These are phyloP conservation scores for Epizoanthus stellaris DNA, from an alignment of 92 coral and sea anemone species.

Conservation along the genomic window DNA sequence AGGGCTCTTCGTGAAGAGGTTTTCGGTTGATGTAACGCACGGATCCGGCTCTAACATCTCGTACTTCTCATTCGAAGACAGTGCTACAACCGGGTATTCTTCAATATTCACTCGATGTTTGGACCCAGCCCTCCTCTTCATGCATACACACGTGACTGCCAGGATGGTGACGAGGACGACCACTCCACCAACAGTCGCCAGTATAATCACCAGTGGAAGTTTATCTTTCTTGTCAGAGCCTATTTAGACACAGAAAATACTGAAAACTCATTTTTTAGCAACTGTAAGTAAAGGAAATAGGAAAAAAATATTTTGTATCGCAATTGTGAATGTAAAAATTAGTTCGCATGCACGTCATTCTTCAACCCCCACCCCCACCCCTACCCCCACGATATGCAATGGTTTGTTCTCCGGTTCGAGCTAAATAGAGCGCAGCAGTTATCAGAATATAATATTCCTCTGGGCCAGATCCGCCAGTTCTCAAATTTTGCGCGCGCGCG, in stretches of 20 bases:
- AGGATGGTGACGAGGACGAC: not conserved
- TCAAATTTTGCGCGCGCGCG: too few species aligned
- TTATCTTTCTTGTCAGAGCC: not conserved
- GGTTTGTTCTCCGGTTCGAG: too few species aligned
- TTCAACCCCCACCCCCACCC: too few species aligned
- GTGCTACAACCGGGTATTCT: not conserved
- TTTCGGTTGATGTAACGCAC: not conserved
- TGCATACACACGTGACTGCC: not conserved
- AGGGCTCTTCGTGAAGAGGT: not conserved
- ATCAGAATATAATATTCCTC: too few species aligned
- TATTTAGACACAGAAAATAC: not conserved
- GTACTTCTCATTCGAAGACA: not conserved
- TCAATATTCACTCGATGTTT: not conserved
- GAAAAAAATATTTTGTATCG: too few species aligned
- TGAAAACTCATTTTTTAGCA: too few species aligned
- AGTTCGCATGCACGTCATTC: too few species aligned
- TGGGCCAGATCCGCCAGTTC: too few species aligned
- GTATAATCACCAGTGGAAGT: not conserved
- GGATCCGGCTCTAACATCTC: not conserved
- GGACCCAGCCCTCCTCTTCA: constrained; percentile 5
- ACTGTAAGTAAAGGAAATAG: too few species aligned
- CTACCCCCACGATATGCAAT: too few species aligned
- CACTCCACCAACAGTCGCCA: constrained; percentile 12
- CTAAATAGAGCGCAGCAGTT: too few species aligned
- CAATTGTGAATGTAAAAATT: too few species aligned